Conservation (phyloP, 2,113 vertebrate species). For the Ifrita kowaldi region DNA sequence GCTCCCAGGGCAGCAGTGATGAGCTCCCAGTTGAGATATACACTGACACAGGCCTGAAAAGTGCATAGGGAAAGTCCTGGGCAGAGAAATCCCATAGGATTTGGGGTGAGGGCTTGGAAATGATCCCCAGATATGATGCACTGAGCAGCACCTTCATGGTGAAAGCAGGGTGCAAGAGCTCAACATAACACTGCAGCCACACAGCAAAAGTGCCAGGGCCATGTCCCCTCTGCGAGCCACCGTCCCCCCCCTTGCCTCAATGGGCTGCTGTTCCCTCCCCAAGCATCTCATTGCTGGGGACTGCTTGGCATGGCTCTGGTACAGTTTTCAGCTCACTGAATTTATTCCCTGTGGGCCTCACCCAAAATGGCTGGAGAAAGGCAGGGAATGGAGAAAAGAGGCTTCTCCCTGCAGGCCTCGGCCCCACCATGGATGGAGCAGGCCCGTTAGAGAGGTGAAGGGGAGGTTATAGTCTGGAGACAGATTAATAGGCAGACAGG, state of each 20-base stretch:
- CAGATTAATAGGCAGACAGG: background rate
- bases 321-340: background rate
- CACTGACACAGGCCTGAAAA: background rate
- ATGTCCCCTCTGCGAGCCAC: too few relatives aligned
- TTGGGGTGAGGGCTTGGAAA: background rate
- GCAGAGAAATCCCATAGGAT: background rate
- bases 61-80: background rate
- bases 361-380: background rate
- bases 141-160: background rate
- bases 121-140: background rate
- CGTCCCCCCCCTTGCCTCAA: background rate
- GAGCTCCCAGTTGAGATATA: background rate
- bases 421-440: background rate
- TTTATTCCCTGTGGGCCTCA: background rate
- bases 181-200: background rate
- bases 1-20: background rate
- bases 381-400: background rate
- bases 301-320: rapidly evolving
- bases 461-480: background rate
- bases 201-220: background rate
- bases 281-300: rapidly evolving
- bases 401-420: background rate
- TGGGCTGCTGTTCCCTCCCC: background rate
- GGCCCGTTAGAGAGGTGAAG: background rate
- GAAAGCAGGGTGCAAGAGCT: background rate